Evolutionary conservation across 1,140 invertebrate genomes (phyloP).

Genomic region (Orchesella cincta): DNA sequence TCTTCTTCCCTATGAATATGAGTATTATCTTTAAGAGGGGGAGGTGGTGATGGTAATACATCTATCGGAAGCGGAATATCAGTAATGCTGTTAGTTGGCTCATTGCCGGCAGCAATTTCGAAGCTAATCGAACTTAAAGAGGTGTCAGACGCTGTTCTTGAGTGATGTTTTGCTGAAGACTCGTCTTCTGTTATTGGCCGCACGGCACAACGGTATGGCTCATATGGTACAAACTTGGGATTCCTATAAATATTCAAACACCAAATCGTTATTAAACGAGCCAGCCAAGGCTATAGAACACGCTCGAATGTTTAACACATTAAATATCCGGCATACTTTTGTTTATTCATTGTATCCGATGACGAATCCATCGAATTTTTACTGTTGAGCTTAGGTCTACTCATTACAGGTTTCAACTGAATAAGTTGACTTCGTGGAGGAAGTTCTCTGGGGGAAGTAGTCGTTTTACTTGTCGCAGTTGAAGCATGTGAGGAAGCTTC

Average conservation of each 20-base stretch:
- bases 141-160: neutral
- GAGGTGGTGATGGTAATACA: no score
- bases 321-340: neutral
- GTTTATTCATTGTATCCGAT: neutral
- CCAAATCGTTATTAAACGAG: no score
- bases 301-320: neutral
- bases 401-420: slow-evolving; percentile 30
- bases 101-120: no score
- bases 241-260: slow-evolving; percentile 43
- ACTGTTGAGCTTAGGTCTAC: neutral
- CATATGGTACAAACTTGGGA: slow-evolving; percentile 50
- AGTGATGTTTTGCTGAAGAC: neutral
- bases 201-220: slow-evolving; percentile 47
- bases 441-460: slow-evolving; percentile 32
- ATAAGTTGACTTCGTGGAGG: slow-evolving; percentile 41
- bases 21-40: no score
- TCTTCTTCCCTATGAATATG: neutral
- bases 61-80: no score
- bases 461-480: no score
- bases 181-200: slow-evolving; percentile 9
- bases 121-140: neutral
- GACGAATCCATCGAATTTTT: neutral
- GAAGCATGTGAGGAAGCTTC: no score
- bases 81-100: no score
- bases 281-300: neutral